Conservation (phyloP, 1,140 invertebrate species). For the Oppia nitens region DNA sequence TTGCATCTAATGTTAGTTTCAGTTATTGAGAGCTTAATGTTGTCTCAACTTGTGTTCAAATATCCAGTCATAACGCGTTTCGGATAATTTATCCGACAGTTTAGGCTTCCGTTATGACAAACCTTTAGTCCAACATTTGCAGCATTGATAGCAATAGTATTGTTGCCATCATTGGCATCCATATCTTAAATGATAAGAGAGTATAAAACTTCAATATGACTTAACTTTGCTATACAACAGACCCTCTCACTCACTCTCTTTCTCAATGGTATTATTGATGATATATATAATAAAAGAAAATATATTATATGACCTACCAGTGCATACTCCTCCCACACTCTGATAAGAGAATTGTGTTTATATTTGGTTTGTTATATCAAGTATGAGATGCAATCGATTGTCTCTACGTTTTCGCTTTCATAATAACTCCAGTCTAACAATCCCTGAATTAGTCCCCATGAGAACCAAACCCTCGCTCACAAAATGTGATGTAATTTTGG, state of each 20-base stretch:
- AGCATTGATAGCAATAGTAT: no score
- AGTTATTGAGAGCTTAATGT: background rate
- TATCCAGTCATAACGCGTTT: background rate
- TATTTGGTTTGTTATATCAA: background rate
- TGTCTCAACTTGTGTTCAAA: background rate
- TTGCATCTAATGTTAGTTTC: background rate
- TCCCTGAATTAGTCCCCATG: background rate
- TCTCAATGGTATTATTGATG: background rate
- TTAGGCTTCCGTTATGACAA: background rate
- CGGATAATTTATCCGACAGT: background rate
- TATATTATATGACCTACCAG: background rate
- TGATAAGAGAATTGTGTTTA: background rate
- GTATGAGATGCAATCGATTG: background rate
- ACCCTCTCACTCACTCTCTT: constrained; percentile 1
- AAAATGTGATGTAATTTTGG: background rate
- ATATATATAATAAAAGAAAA: background rate
- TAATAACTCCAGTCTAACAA: no score
- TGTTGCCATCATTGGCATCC: no score
- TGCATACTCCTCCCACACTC: background rate
- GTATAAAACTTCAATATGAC: background rate
- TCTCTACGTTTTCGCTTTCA: background rate
- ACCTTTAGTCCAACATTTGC: background rate
- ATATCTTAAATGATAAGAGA: background rate
- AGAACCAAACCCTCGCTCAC: background rate
- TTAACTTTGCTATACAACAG: background rate